These are phyloP conservation scores for Umimayanthus chanpuru DNA, from an alignment of 92 coral and sea anemone genomes.

Conservation along the genomic window DNA sequence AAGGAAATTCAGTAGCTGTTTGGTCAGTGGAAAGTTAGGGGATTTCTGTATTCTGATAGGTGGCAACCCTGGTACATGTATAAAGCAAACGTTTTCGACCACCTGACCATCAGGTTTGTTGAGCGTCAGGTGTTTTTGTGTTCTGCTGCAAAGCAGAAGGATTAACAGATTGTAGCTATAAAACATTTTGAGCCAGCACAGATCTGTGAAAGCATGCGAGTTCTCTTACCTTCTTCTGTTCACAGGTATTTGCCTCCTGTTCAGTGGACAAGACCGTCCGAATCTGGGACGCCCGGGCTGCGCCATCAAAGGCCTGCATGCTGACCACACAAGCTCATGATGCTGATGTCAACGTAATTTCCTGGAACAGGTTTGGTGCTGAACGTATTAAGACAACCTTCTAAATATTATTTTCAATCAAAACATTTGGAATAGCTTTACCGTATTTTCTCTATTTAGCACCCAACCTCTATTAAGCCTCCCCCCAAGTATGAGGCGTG, in stretches of 20 bases:
- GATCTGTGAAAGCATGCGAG: background rate
- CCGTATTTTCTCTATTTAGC: no score
- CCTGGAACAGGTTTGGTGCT: slow-evolving; percentile 86
- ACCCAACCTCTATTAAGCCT: no score
- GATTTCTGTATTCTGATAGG: no score
- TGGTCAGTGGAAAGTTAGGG: no score
- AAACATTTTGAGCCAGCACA: background rate
- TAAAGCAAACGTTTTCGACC: background rate
- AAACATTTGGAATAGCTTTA: no score
- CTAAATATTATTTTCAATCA: background rate
- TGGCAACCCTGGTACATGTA: no score
- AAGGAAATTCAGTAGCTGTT: no score
- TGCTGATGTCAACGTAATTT: slow-evolving; percentile 94
- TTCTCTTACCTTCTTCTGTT: background rate
- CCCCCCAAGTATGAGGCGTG: background rate
- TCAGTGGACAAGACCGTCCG: slow-evolving; percentile 89
- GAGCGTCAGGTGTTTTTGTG: background rate
- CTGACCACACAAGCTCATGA: slow-evolving; percentile 92
- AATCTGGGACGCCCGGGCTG: slow-evolving; percentile 95
- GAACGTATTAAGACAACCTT: background rate
- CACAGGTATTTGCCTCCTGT: slow-evolving; percentile 95
- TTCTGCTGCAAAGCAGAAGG: background rate
- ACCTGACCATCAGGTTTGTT: no score
- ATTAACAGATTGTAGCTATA: background rate
- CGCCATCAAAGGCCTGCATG: slow-evolving; percentile 95